Percentiles rank a stretch among this genome's conserved stretches.
Conservation (phyloP, 2,113 vertebrate species). For the Hydrolagus affinis region DNA sequence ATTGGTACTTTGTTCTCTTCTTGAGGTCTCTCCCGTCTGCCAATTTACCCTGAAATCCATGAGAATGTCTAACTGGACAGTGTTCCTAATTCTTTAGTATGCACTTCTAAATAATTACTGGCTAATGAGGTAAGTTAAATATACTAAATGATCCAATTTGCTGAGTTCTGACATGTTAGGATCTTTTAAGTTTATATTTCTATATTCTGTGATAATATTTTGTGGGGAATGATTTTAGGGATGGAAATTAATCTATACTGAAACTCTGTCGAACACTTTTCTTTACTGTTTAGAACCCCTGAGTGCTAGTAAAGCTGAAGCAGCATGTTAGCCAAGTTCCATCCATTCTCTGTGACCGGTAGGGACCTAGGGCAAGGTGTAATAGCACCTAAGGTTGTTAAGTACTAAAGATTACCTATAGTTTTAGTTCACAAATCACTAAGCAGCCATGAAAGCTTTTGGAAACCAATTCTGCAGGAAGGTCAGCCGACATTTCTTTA, state of each 20-base stretch:
- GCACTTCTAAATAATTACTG: not conserved
- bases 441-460: not conserved
- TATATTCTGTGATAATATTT: not conserved
- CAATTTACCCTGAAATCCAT: not conserved
- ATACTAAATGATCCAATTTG: not conserved
- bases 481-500: not conserved
- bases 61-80: not conserved
- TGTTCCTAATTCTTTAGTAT: not conserved
- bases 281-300: not conserved
- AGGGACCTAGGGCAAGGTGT: not conserved
- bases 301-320: not conserved
- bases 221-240: not conserved
- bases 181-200: not conserved
- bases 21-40: not conserved
- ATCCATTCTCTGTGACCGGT: not conserved
- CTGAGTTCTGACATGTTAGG: not conserved
- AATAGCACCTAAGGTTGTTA: not conserved
- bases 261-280: not conserved
- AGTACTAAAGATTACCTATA: too few species aligned
- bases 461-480: not conserved
- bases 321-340: not conserved
- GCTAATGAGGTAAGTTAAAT: slow-evolving; percentile 19
- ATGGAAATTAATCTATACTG: not conserved
- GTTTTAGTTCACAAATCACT: not conserved
- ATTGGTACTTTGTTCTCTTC: not conserved